These are phyloP conservation scores for Cosmopolites sordidus DNA, from an alignment of 2,888 invertebrate genomes.

Conservation along the genomic window DNA sequence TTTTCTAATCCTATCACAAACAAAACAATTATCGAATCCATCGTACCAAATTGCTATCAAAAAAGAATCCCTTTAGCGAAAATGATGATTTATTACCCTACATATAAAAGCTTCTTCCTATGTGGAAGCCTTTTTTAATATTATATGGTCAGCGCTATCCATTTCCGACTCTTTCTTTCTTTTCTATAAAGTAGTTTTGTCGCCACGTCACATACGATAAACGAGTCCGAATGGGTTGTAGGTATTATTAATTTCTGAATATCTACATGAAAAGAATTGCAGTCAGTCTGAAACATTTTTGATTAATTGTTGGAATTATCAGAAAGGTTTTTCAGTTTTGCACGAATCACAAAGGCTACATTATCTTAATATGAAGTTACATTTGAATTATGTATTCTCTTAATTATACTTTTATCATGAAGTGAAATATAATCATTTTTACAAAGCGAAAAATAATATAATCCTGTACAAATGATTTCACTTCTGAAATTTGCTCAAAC, in stretches of 20 bases:
- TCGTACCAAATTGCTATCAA: conserved; percentile 23
- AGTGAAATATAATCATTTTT: too few species aligned
- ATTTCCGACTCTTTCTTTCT: conserved; percentile 23
- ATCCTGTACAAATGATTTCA: too few species aligned
- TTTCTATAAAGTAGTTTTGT: conserved; percentile 24
- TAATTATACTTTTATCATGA: too few species aligned
- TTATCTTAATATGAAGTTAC: too few species aligned
- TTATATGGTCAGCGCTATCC: conserved; percentile 23
- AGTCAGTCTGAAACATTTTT: neutral
- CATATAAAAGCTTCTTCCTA: conserved; percentile 23
- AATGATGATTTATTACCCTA: conserved; percentile 23
- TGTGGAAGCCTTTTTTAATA: conserved; percentile 20
- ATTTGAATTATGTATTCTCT: too few species aligned
- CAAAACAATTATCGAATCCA: conserved; percentile 20
- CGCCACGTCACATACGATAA: conserved; percentile 6
- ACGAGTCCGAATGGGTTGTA: neutral
- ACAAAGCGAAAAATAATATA: too few species aligned
- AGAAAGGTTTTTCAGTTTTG: too few species aligned
- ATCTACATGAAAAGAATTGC: conserved; percentile 1
- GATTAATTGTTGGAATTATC: neutral
- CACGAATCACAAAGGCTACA: too few species aligned
- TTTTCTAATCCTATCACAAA: conserved; percentile 9
- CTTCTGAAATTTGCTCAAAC: too few species aligned
- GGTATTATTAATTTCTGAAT: conserved; percentile 2
- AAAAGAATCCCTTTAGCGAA: conserved; percentile 24